Conservation (phyloP, 2,888 invertebrate genomes). For the Plebejus melissa region DNA sequence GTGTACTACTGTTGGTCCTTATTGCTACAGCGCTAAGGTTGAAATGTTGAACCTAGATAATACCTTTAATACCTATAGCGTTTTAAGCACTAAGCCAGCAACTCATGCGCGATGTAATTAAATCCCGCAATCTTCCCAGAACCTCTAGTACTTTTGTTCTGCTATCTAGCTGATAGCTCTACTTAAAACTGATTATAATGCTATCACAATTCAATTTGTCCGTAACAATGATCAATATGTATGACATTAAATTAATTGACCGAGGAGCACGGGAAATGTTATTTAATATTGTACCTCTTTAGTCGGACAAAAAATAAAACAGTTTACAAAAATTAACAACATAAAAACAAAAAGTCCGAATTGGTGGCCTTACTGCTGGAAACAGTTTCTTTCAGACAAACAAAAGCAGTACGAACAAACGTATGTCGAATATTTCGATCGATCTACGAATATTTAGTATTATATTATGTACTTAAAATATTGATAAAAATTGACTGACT, state of each 20-base stretch:
- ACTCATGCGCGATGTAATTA: conserved; percentile 22
- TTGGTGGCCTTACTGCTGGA: no score
- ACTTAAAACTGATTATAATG: not conserved
- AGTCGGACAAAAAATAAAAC: no score
- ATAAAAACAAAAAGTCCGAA: no score
- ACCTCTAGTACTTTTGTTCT: conserved; percentile 6
- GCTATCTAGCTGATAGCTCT: conserved; percentile 11
- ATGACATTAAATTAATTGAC: not conserved
- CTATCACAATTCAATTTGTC: not conserved
- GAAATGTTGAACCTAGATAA: not conserved
- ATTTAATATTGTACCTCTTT: no score
- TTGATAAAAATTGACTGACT: no score
- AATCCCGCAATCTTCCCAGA: conserved; percentile 22
- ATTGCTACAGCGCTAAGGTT: not conserved
- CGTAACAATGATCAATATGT: not conserved
- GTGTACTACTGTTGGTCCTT: not conserved
- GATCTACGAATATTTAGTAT: no score
- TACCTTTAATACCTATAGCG: not conserved
- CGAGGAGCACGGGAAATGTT: not conserved
- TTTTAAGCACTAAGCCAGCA: not conserved
- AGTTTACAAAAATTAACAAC: no score
- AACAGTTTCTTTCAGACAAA: no score
- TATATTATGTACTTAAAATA: no score
- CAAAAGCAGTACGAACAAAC: no score
- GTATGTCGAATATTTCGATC: no score